A percentile compares a stretch with the other conserved stretches of the same genome.
Conservation (phyloP, 2,888 invertebrate species). For the Agonopterix alstromeriana region DNA sequence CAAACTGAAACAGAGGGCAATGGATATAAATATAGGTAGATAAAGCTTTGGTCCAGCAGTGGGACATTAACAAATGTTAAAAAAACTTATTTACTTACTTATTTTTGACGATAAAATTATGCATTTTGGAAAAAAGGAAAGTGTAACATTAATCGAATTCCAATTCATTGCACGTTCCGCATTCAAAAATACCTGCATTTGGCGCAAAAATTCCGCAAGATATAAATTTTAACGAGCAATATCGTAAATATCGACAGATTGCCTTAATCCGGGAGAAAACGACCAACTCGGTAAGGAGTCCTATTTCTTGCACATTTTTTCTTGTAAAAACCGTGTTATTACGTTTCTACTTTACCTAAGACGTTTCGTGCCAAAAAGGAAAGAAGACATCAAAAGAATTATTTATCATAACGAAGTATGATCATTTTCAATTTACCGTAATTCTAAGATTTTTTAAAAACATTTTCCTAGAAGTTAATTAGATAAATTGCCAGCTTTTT, state of each 20-base stretch:
- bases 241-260: conserved; percentile 31
- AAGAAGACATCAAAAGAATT: background rate
- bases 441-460: too few relatives aligned
- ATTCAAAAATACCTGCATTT: background rate
- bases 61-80: too few relatives aligned
- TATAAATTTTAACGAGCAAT: conserved; percentile 33
- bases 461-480: background rate
- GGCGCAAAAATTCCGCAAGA: conserved; percentile 8
- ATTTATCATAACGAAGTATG: background rate
- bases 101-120: too few relatives aligned
- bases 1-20: too few relatives aligned
- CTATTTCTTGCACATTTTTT: conserved; percentile 4
- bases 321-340: background rate
- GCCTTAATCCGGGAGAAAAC: conserved; percentile 21
- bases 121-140: too few relatives aligned
- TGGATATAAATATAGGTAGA: too few relatives aligned
- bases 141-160: too few relatives aligned
- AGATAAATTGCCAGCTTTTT: too few relatives aligned
- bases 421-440: background rate
- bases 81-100: too few relatives aligned
- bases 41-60: too few relatives aligned
- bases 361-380: background rate
- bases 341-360: background rate
- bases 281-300: conserved; percentile 1
- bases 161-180: background rate